Evolutionary conservation across 2,888 invertebrate species (phyloP), one percentile per base, ranked within the genome.

Genomic region (Apamea sordens): DNA sequence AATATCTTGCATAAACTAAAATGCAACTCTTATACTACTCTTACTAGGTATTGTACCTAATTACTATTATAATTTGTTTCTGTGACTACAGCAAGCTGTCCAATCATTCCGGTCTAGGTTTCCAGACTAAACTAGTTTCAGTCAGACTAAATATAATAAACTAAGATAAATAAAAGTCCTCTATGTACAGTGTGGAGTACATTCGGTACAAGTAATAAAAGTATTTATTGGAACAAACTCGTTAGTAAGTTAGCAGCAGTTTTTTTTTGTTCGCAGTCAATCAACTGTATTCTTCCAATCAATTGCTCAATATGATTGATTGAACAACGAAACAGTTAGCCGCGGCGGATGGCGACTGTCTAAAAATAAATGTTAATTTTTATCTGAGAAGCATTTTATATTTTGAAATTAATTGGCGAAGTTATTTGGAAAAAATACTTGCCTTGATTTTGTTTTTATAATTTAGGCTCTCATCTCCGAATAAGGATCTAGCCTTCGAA

Each of bases 271-370:
- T 69, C 24, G 28, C 74, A 73, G 64, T 73, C 83, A 75, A 76
- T 85, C 84, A 86, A 75, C 64, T 74, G 32, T 18, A 69, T 63
- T 80, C 80, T 84, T 75, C 71, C 84, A 80, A 80, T 75, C 84
- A 73, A 84, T 86, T 85, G 87, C 71, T 63, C 80, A 84, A 77
- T 72, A 73, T 84, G 84, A 86, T 86, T 86, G 80, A 86, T 85
- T 77, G 84, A 67, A 80, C 87, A 80, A 73, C 87, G 59, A 65
- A 84, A 84, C 80, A 86, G 80, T 85, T 84, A 74, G 56, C 21
- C 36, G 21, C 75, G 80, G 56, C n/a, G 61, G 80, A 68, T 77
- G 74, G 64, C 74, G 59, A 83, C 80, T 74, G 64, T 44, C 80
- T 84, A 50, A 68, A 74, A 80, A 77, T 84, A 56, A 84, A 84